A percentile compares a stretch with the other conserved stretches of the same genome.
Conservation (phyloP, 2,888 invertebrate species). For the Liodrosophila aerea region DNA sequence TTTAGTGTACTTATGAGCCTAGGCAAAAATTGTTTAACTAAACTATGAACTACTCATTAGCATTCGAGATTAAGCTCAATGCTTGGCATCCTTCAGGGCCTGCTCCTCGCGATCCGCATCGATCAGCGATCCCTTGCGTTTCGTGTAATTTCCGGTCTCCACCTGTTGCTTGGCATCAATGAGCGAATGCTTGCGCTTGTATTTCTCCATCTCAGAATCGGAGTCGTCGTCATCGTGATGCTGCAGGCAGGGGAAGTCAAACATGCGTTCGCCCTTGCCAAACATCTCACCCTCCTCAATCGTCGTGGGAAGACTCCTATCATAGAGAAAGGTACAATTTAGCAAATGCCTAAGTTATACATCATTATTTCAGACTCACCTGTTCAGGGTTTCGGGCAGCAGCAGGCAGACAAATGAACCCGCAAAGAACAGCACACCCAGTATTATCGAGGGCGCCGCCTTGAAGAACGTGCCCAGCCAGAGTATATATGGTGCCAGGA, state of each 20-base stretch:
- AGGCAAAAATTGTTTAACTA: conserved; percentile 60
- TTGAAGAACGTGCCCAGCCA: conserved; percentile 83
- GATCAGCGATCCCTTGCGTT: conserved; percentile 73
- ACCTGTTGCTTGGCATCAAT: conserved; percentile 73
- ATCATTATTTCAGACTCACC: conserved; percentile 63
- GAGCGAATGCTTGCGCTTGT: conserved; percentile 77
- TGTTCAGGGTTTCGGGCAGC: conserved; percentile 85
- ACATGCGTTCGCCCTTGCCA: conserved; percentile 84
- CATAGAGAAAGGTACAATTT: background rate
- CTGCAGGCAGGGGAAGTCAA: conserved; percentile 83
- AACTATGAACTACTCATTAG: conserved; percentile 50
- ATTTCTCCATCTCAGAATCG: conserved; percentile 77
- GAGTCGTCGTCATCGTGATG: conserved; percentile 66
- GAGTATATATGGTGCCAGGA: conserved; percentile 85
- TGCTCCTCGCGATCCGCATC: conserved; percentile 71
- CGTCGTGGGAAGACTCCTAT: conserved; percentile 84
- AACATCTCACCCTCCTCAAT: conserved; percentile 85
- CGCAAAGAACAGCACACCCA: conserved; percentile 83
- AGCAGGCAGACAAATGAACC: conserved; percentile 84
- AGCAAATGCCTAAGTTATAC: background rate
- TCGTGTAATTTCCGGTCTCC: conserved; percentile 63
- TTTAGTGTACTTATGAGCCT: conserved; percentile 14
- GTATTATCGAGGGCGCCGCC: conserved; percentile 84
- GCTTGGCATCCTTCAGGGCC: conserved; percentile 72
- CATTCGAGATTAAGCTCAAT: conserved; percentile 41